phyloP scores from a whole-genome alignment of 2,888 invertebrate species.

The Cerceris ruficornis region DNA sequence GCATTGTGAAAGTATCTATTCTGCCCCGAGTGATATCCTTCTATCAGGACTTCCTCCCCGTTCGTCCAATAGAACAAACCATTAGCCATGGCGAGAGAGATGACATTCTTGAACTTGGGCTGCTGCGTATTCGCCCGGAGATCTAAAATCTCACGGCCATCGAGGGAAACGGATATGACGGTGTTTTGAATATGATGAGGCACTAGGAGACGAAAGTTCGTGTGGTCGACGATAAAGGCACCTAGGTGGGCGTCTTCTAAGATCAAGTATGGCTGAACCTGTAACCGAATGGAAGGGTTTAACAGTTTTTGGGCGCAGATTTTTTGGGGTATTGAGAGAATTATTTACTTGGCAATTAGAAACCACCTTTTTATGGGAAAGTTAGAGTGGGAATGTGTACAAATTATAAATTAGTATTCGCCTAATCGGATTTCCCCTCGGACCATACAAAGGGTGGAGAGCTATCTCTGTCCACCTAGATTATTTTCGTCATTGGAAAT shows the following conservation, averaged over 20 bases:
- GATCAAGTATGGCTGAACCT: conserved; percentile 85
- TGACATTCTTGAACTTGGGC: conserved; percentile 88
- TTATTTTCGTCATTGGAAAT: no score
- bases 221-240: conserved; percentile 92
- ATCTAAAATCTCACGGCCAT: conserved; percentile 89
- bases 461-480: no score
- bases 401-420: no score
- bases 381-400: no score
- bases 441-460: no score
- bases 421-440: no score
- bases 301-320: no score
- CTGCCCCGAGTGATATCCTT: conserved; percentile 88
- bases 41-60: conserved; percentile 88
- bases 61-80: conserved; percentile 94
- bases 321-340: no score
- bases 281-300: neutral
- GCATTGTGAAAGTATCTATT: conserved; percentile 91
- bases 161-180: conserved; percentile 90
- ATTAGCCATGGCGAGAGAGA: conserved; percentile 89
- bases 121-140: conserved; percentile 89
- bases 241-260: conserved; percentile 87
- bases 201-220: conserved; percentile 90
- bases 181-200: conserved; percentile 90
- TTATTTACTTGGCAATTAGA: no score
- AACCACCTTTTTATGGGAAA: no score